Evolutionary conservation across 2,797 vertebrate genomes (phyloP).

Genomic region (Cottoperca gobio): DNA sequence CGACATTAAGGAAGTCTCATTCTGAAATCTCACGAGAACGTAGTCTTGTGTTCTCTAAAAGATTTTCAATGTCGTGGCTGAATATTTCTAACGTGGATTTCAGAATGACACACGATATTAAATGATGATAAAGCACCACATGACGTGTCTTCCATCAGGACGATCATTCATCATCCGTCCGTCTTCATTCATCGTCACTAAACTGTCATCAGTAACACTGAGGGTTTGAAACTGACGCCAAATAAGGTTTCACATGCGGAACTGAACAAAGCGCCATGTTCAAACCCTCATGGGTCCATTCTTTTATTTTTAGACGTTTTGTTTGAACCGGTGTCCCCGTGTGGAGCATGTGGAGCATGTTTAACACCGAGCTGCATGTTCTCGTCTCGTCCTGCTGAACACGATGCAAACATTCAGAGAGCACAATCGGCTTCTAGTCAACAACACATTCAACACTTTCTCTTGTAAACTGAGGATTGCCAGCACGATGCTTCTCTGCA

Average conservation of each 20-base stretch:
- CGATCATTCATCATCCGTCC: slow-evolving; percentile 31
- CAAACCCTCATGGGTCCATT: background rate
- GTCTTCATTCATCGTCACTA: slow-evolving; percentile 25
- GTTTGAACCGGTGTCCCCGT: background rate
- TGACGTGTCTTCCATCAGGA: slow-evolving; percentile 15
- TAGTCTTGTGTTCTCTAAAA: too few relatives aligned
- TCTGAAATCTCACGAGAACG: too few relatives aligned
- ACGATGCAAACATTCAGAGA: too few relatives aligned
- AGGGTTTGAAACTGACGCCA: slow-evolving; percentile 31
- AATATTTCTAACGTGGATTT: too few relatives aligned
- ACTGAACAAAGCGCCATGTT: background rate
- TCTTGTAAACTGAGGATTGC: background rate
- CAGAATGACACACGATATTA: too few relatives aligned
- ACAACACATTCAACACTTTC: background rate
- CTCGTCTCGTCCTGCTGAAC: background rate
- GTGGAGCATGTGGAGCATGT: slow-evolving; percentile 6
- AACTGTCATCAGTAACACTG: slow-evolving; percentile 13
- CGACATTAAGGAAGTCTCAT: too few relatives aligned
- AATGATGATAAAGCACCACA: too few relatives aligned
- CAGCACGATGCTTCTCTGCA: background rate
- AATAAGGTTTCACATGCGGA: background rate
- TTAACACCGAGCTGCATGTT: slow-evolving; percentile 3
- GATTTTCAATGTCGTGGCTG: too few relatives aligned
- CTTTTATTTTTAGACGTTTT: background rate
- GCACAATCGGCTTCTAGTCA: background rate